Conservation (phyloP, 1,140 invertebrate species). For the Ruditapes philippinarum region DNA sequence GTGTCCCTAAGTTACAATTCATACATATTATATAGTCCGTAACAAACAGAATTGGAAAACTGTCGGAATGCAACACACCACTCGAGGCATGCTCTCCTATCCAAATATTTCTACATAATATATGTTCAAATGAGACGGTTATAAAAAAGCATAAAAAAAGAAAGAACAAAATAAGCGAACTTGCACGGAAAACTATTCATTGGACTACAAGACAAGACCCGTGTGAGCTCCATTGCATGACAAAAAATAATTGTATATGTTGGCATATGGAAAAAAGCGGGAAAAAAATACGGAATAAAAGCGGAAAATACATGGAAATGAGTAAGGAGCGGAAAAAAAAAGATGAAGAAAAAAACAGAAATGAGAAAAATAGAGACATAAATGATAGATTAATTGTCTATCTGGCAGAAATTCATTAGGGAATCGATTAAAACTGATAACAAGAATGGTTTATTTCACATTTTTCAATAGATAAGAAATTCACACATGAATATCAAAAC, state of each 20-base stretch:
- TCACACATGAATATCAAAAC: neutral
- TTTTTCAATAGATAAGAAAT: neutral
- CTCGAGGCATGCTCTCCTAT: neutral
- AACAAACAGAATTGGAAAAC: constrained; percentile 18
- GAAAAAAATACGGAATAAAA: too few relatives aligned
- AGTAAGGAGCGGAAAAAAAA: too few relatives aligned
- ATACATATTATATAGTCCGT: neutral
- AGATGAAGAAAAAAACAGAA: too few relatives aligned
- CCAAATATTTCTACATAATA: neutral
- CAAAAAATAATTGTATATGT: neutral
- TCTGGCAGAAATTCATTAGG: neutral
- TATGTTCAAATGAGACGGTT: neutral
- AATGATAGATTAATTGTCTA: neutral
- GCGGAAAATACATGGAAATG: neutral
- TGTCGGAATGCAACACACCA: neutral
- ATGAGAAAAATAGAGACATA: too few relatives aligned
- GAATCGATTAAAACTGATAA: neutral
- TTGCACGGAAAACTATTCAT: neutral
- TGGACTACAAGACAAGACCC: neutral
- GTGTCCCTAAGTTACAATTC: neutral
- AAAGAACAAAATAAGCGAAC: neutral
- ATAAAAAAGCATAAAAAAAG: neutral
- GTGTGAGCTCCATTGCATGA: neutral
- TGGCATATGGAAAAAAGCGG: neutral
- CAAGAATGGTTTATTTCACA: neutral